A percentile compares a stretch with the other conserved stretches of the same genome.
These are phyloP conservation scores for Tympanuchus pallidicinctus DNA, from an alignment of 2,113 vertebrate genomes.

Conservation along the genomic window DNA sequence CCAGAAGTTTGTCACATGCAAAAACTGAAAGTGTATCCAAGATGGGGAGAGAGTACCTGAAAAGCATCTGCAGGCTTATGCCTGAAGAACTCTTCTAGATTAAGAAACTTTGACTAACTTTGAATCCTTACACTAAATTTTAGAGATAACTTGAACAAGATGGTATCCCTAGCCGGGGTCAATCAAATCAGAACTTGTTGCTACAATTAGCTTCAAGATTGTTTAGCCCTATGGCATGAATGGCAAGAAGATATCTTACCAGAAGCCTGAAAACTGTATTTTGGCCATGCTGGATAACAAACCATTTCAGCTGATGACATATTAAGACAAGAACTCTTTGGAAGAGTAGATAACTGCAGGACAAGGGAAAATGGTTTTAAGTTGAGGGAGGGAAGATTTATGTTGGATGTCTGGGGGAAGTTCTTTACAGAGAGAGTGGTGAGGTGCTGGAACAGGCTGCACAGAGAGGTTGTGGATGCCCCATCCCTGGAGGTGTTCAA, in stretches of 20 bases:
- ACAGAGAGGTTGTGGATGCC: no score
- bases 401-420: no score
- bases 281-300: not conserved
- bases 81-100: not conserved
- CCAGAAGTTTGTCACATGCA: not conserved
- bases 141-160: not conserved
- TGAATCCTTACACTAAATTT: not conserved
- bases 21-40: not conserved
- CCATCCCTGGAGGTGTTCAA: no score
- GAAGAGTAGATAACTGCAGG: no score
- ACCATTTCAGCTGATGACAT: rapidly evolving
- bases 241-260: not conserved
- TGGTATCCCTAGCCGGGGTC: not conserved
- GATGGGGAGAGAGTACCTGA: not conserved
- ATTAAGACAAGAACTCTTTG: not conserved
- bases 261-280: not conserved
- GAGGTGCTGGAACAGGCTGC: no score
- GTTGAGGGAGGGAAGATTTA: no score
- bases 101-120: not conserved
- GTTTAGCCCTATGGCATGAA: not conserved
- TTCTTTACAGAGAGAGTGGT: no score
- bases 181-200: not conserved
- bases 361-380: no score
- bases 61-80: not conserved
- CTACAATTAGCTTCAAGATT: not conserved